Evolutionary conservation across 2,888 invertebrate genomes (phyloP), one percentile per base, ranked within the genome.

Genomic region (Sisyra nigra): DNA sequence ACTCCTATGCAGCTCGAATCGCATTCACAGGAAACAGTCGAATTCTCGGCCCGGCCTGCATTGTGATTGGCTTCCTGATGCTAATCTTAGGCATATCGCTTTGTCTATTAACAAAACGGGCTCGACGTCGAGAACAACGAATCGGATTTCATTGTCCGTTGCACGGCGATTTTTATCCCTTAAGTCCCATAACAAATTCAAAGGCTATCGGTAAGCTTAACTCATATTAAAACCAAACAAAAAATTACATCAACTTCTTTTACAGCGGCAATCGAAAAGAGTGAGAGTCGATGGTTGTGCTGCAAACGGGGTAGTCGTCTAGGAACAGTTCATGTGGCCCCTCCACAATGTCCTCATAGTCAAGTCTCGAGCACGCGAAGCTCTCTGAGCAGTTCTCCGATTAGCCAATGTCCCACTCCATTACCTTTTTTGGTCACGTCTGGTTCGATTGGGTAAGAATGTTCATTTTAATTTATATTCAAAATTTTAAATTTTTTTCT

Each of bases 61-160:
- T 81, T 54, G 78, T 76, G 43, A 76, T 80, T 39, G 81, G 80
- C n/a, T 71, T 74, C 36, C 63, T 78, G 42, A 81, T 81, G 80
- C 71, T 80, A 34, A 67, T 72, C 42, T 58, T 74, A 56, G 80
- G 80, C 34, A 68, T 74, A 41, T 67, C 75, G 7, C 60, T 81
- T 36, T 80, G 80, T 60, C 67, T 75, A 53, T 59, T 81, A 50
- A 78, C 78, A 57, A 67, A 76, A 41, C 66, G 80, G 24, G 80
- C 80, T 2, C 69, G 78, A 48, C 67, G 71, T 42, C 66, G 75
- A 32, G 77, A 79, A 53, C 72, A 79, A 44, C 68, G 80, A 36
- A 68, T 81, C 47, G 80, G 80, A 44, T 82, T 80, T 64, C 80
- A 80, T 60, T 82, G 82, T 59, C 81, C 81, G 19, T 68, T 82